Evolutionary conservation across 2,888 invertebrate genomes (phyloP).

Genomic region (Gryllus longicercus): DNA sequence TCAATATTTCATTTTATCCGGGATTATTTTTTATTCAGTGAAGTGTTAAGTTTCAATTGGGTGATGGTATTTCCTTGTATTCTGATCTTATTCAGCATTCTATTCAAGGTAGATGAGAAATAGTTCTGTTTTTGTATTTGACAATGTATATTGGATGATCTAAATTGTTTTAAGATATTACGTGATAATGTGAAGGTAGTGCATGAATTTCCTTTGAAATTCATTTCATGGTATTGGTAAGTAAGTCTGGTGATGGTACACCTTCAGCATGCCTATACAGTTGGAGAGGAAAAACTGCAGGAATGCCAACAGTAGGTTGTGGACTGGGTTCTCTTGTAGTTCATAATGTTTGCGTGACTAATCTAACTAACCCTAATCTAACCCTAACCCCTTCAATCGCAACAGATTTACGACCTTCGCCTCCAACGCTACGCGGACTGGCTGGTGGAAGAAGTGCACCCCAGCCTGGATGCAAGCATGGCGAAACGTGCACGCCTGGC

Average conservation of each 20-base stretch:
- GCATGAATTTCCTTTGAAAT: not conserved
- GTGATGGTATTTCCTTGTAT: not conserved
- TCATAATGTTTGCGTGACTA: slow-evolving; percentile 26
- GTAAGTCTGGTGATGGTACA: not conserved
- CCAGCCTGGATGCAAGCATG: slow-evolving; percentile 65
- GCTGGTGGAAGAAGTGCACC: slow-evolving; percentile 77
- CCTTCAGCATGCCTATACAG: slow-evolving; percentile 18
- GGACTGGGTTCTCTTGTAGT: not conserved
- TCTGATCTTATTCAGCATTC: not conserved
- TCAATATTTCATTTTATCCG: no score
- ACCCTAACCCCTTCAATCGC: slow-evolving; percentile 46
- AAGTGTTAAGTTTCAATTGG: not conserved
- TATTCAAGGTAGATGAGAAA: no score
- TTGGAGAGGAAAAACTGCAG: not conserved
- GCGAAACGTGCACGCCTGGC: slow-evolving; percentile 33
- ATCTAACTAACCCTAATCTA: slow-evolving; percentile 53
- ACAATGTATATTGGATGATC: not conserved
- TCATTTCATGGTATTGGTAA: not conserved
- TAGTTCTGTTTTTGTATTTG: not conserved
- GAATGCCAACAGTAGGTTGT: not conserved
- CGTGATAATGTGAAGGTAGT: not conserved
- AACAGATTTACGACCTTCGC: slow-evolving; percentile 81
- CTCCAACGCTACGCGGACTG: slow-evolving; percentile 80
- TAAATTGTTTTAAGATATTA: not conserved
- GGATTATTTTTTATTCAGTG: not conserved